Conservation (phyloP, 2,113 vertebrate species). For the Malaclemys terrapin region DNA sequence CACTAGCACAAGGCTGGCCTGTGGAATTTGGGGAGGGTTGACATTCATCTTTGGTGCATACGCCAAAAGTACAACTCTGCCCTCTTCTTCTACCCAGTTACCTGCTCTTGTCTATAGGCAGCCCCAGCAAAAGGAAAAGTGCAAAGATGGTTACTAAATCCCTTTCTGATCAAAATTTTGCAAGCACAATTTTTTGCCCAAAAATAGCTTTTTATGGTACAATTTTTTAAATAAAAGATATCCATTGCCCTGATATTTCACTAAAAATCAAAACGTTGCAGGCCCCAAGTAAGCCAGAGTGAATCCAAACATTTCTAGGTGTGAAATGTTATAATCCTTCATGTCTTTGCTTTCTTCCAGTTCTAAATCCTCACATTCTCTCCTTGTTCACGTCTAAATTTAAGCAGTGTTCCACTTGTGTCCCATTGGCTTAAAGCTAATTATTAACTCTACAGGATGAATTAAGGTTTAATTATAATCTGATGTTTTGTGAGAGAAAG, state of each 20-base stretch:
- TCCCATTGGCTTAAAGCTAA: not conserved
- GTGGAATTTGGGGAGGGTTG: not conserved
- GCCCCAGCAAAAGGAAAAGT: not conserved
- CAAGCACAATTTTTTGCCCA: not conserved
- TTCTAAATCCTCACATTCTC: not conserved
- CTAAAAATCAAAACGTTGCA: not conserved
- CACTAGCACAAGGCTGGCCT: not conserved
- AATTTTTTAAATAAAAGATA: not conserved
- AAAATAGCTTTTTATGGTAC: not conserved
- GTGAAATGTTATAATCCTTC: not conserved
- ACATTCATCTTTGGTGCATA: not conserved
- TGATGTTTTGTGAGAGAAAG: not conserved
- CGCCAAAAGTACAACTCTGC: not conserved
- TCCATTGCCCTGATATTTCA: not conserved
- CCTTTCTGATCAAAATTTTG: not conserved
- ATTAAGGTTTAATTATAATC: conserved; percentile 6
- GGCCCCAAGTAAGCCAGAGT: not conserved
- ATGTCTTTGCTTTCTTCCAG: not conserved
- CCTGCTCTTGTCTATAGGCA: accelerated
- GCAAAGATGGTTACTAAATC: not conserved
- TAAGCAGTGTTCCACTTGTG: not conserved
- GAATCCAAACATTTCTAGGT: not conserved
- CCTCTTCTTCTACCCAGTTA: not conserved
- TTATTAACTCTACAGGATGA: not conserved
- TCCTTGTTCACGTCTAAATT: not conserved